Percentiles rank a stretch among this genome's conserved stretches.
Evolutionary conservation across 2,888 invertebrate species (phyloP).

Genomic region (Sminthurinus aureus): DNA sequence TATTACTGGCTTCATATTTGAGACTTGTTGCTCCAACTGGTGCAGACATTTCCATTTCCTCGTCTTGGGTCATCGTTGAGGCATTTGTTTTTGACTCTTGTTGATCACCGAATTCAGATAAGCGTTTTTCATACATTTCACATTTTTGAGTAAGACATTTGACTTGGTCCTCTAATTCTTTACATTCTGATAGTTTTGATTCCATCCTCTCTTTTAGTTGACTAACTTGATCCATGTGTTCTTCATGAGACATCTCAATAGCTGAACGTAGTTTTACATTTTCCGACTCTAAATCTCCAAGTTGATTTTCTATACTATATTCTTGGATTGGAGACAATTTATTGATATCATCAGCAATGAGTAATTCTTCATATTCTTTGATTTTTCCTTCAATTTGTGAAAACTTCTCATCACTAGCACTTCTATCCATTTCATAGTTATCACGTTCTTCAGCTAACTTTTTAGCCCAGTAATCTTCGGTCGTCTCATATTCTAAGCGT

Average conservation of each 20-base stretch:
- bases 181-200: conserved; percentile 48
- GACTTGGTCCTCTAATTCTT: conserved; percentile 55
- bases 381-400: conserved; percentile 77
- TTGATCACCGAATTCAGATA: conserved; percentile 1
- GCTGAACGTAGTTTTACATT: conserved; percentile 63
- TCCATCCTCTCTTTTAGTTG: neutral
- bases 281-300: conserved; percentile 75
- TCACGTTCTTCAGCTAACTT: conserved; percentile 82
- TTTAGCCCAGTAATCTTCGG: conserved; percentile 85
- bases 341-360: neutral
- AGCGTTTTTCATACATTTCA: conserved; percentile 53
- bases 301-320: conserved; percentile 72
- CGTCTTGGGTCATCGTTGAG: neutral
- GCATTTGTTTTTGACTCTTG: conserved; percentile 2
- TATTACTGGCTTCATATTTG: conserved; percentile 7
- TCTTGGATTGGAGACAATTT: conserved; percentile 80
- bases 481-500: conserved; percentile 79
- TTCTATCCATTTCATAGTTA: conserved; percentile 70
- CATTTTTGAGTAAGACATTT: conserved; percentile 54
- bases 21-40: neutral
- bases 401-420: conserved; percentile 70
- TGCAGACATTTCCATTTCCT: neutral
- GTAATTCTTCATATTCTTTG: conserved; percentile 63
- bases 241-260: conserved; percentile 27
- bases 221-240: conserved; percentile 11